phyloP scores from a whole-genome alignment of 2,797 vertebrate species.

The Anguilla obscura region DNA sequence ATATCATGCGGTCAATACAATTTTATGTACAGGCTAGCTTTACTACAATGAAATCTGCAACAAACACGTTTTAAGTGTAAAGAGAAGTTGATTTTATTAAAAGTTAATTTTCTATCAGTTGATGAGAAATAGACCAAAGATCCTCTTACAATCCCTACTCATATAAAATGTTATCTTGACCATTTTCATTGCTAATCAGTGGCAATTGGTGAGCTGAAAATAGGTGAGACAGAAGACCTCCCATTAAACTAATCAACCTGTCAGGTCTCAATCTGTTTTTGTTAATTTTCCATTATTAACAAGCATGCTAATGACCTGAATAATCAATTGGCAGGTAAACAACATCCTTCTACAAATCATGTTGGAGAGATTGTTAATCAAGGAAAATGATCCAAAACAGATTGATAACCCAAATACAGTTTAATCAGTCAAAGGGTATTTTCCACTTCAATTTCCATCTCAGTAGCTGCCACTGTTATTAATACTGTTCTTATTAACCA shows the following conservation, averaged over 20 bases:
- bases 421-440: no score
- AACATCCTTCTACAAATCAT: no score
- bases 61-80: background rate
- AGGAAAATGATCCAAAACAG: no score
- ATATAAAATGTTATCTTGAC: background rate
- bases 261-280: background rate
- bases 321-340: background rate
- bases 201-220: background rate
- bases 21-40: slow-evolving; percentile 22
- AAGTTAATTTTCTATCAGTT: background rate
- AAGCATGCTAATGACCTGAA: background rate
- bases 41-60: background rate
- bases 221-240: background rate
- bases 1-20: background rate
- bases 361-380: no score
- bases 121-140: background rate
- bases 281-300: background rate
- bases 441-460: background rate
- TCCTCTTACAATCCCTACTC: background rate
- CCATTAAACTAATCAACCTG: background rate
- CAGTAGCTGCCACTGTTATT: background rate
- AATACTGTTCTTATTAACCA: background rate
- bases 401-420: no score
- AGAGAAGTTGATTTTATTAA: background rate
- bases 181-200: background rate